phyloP scores from a whole-genome alignment of 2,797 vertebrate species.

The Muraenolepis orangiensis region DNA sequence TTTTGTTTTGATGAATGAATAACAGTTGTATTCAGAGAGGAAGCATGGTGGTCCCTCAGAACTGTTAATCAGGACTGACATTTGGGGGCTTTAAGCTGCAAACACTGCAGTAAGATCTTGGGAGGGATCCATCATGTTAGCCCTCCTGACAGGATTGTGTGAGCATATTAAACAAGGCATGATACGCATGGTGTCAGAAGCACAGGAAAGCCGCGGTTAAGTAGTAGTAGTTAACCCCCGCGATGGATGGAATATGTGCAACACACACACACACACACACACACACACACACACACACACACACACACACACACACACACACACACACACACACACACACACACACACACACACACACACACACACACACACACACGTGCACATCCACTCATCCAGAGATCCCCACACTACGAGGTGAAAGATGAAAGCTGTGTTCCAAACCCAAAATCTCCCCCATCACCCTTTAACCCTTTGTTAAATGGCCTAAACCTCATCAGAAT shows the following conservation, averaged over 20 bases:
- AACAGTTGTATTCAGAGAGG: background rate
- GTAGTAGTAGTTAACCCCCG: background rate
- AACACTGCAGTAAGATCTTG: constrained; percentile 27
- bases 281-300: too few species aligned
- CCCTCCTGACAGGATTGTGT: constrained; percentile 38
- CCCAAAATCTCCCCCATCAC: too few species aligned
- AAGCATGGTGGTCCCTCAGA: constrained; percentile 8
- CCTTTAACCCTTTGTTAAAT: too few species aligned
- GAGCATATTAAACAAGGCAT: constrained; percentile 24
- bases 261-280: background rate
- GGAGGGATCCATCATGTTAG: constrained; percentile 37
- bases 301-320: too few species aligned
- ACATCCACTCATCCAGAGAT: too few species aligned
- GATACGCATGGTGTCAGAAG: constrained; percentile 3
- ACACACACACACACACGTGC: too few species aligned
- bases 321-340: too few species aligned
- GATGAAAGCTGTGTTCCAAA: too few species aligned
- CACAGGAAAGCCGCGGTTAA: constrained; percentile 1
- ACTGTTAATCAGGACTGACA: constrained; percentile 30
- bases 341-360: background rate
- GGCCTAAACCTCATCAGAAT: too few species aligned
- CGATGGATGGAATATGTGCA: background rate
- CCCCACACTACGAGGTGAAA: too few species aligned
- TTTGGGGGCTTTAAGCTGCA: constrained; percentile 25
- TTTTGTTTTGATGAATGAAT: background rate